Base-by-base conservation (phyloP, 1,140 invertebrate genomes). In the Drosophila ercepeae region DNA sequence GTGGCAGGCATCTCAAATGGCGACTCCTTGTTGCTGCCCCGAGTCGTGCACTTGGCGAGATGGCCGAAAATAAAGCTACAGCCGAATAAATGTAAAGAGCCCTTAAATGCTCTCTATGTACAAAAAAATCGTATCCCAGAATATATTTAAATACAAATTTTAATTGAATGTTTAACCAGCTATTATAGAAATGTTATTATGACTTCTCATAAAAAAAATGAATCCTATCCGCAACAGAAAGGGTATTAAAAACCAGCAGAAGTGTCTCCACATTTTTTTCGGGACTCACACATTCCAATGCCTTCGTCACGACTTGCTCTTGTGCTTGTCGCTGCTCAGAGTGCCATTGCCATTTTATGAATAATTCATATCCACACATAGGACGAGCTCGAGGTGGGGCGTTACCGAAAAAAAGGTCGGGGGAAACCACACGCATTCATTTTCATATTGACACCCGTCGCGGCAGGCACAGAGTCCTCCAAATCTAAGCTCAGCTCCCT, bases 291-390 rank as follows among this genome's bases (percentile, higher is more conserved):
- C 69, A 74, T 74, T 73, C 59, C 71, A 57, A 57, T 53, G 45
- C 46, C 63, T 76, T 48, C 60, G 57, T 86, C 76, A 81, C 67
- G 76, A 79, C 63, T 83, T 65, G 61, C 65, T 77, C 74, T 72
- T 84, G 77, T 67, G 84, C 73, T 84, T 75, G 55, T 52, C 78
- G 64, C 41, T 64, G 75, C 58, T 76, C 58, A 51, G 74, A 70
- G 69, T 81, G 78, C 82, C 82, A 82, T 86, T 88, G 82, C 65
- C 82, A 88, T 86, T 86, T 86, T 86, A 86, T 86, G 82, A 86
- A 86, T 86, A 86, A 86, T 86, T 86, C 82, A 86, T 86, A 86
- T 74, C 69, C 64, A 76, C 65, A 84, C 79, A 75, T 68, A 57
- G 70, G 75, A 27, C 55, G 27, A 44, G 14, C 42, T 65, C 14